A percentile compares a stretch with the other conserved stretches of the same genome.
These are phyloP conservation scores for Busseola fusca DNA, from an alignment of 2,888 invertebrate genomes.

Conservation along the genomic window DNA sequence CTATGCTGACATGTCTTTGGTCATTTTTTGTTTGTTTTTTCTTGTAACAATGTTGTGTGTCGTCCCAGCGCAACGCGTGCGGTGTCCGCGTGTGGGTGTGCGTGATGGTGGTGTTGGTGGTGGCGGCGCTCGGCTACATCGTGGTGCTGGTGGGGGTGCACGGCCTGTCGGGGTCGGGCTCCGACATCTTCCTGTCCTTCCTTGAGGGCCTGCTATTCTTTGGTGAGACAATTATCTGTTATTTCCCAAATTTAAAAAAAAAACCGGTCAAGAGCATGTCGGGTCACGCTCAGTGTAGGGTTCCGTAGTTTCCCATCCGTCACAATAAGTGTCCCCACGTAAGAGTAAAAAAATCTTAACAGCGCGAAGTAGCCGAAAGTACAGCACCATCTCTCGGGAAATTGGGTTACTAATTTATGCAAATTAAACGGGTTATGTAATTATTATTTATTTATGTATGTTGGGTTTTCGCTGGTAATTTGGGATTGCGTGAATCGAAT, in stretches of 20 bases:
- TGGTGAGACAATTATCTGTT: constrained; percentile 66
- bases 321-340: too few relatives aligned
- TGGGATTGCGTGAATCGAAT: too few relatives aligned
- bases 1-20: neutral
- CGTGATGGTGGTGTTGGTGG: constrained; percentile 71
- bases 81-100: constrained; percentile 77
- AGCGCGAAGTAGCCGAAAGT: too few relatives aligned
- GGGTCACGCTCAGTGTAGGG: too few relatives aligned
- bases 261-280: too few relatives aligned
- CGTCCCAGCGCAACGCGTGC: constrained; percentile 66
- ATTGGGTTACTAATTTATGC: too few relatives aligned
- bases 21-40: neutral
- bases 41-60: neutral
- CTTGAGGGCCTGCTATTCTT: constrained; percentile 78
- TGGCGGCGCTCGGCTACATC: constrained; percentile 65
- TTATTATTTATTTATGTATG: too few relatives aligned
- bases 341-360: too few relatives aligned
- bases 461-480: too few relatives aligned
- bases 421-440: too few relatives aligned
- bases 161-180: constrained; percentile 74
- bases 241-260: neutral
- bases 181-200: constrained; percentile 83
- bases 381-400: too few relatives aligned
- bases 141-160: constrained; percentile 58
- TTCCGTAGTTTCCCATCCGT: too few relatives aligned